These are phyloP conservation scores for Trissolcus basalis DNA, from an alignment of 1,140 invertebrate genomes.

Conservation along the genomic window DNA sequence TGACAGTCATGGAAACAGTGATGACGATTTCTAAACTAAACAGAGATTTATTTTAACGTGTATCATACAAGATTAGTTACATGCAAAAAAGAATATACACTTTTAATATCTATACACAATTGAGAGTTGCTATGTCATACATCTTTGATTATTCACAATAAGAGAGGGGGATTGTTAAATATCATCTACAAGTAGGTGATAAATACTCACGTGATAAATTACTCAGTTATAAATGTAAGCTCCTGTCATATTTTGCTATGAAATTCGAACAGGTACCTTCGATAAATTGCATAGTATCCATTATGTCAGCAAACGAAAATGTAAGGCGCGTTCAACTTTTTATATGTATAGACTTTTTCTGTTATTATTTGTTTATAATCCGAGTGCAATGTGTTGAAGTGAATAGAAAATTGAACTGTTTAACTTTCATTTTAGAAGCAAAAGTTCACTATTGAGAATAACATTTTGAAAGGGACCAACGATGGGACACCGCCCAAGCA, in stretches of 20 bases:
- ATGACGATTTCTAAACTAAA: too few species aligned
- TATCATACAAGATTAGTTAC: background rate
- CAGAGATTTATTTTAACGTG: too few species aligned
- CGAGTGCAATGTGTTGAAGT: background rate
- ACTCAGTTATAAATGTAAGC: constrained; percentile 1
- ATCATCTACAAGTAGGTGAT: background rate
- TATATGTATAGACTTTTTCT: background rate
- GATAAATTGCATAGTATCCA: background rate
- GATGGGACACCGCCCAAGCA: background rate
- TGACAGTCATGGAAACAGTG: too few species aligned
- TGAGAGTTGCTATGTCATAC: constrained; percentile 2
- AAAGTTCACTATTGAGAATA: constrained; percentile 1
- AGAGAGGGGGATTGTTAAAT: constrained; percentile 1
- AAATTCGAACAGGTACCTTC: background rate
- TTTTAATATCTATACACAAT: background rate
- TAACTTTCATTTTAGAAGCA: background rate
- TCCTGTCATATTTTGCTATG: background rate
- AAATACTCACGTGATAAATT: background rate
- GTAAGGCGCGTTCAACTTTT: background rate
- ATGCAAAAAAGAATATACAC: background rate
- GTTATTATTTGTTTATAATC: constrained; percentile 5
- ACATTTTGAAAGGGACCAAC: background rate
- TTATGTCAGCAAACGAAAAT: background rate
- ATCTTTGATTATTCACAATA: background rate
- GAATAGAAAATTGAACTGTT: background rate